Evolutionary conservation across 2,888 invertebrate species (phyloP).

Genomic region (Galeopsomyia nigrocyanea): DNA sequence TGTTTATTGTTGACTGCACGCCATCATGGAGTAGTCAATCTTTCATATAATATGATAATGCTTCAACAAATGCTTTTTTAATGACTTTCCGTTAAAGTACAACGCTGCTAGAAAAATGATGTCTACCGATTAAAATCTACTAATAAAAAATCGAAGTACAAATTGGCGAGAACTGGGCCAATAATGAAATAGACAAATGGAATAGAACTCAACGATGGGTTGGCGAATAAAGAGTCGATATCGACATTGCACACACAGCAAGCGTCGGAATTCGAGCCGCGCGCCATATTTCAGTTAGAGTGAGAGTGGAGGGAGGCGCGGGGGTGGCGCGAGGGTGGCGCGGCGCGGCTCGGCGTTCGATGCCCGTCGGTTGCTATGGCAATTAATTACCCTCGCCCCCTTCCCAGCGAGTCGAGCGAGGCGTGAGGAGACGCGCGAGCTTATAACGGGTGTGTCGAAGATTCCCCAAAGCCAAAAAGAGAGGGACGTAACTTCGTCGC

Average conservation of each 20-base stretch:
- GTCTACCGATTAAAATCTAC: too few relatives aligned
- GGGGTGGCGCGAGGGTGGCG: conserved; percentile 43
- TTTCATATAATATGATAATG: too few relatives aligned
- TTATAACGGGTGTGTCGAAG: conserved; percentile 64
- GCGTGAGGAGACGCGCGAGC: conserved; percentile 51
- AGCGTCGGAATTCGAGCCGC: conserved; percentile 62
- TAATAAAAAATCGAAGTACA: too few relatives aligned
- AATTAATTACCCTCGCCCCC: conserved; percentile 69
- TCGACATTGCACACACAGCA: neutral
- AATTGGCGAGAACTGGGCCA: too few relatives aligned
- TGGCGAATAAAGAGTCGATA: neutral
- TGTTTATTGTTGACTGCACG: too few relatives aligned
- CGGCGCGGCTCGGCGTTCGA: conserved; percentile 58
- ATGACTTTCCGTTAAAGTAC: too few relatives aligned
- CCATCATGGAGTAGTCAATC: too few relatives aligned
- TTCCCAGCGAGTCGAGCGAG: conserved; percentile 55
- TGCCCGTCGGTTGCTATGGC: conserved; percentile 69
- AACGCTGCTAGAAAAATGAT: too few relatives aligned
- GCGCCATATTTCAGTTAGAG: conserved; percentile 69
- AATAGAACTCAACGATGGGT: neutral
- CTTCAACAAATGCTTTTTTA: too few relatives aligned
- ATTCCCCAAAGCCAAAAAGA: conserved; percentile 15
- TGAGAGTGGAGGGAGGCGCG: conserved; percentile 57
- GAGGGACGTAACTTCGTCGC: too few relatives aligned
- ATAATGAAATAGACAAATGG: neutral